Percentiles rank a stretch among this genome's conserved stretches.
Conservation (phyloP, 2,797 vertebrate species). For the Rhyacichthys aspro region DNA sequence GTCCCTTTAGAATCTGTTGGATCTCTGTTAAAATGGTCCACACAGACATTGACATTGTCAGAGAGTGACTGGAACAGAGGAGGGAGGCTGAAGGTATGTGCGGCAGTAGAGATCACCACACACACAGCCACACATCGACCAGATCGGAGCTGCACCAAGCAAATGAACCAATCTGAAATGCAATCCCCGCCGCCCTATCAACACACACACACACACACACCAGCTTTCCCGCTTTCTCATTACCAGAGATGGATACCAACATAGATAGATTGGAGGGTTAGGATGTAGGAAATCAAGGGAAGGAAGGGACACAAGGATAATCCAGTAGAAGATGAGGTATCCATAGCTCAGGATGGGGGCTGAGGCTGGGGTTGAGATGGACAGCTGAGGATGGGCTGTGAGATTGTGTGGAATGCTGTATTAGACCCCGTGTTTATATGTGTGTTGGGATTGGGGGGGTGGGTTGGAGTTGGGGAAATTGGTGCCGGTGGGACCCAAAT, state of each 20-base stretch:
- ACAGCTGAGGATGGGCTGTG: constrained; percentile 39
- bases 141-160: constrained; percentile 48
- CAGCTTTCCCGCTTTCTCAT: constrained; percentile 64
- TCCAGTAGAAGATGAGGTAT: constrained; percentile 4
- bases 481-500: constrained; percentile 76
- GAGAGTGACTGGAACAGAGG: constrained; percentile 55
- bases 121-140: constrained; percentile 36
- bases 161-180: constrained; percentile 73
- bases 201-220: constrained; percentile 44
- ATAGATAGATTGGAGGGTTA: constrained; percentile 18
- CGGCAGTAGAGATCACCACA: constrained; percentile 58
- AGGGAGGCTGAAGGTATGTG: constrained; percentile 47
- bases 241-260: constrained; percentile 64
- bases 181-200: constrained; percentile 63
- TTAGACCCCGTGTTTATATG: constrained; percentile 60
- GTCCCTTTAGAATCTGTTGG: constrained; percentile 35
- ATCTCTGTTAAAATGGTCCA: constrained; percentile 42
- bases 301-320: constrained; percentile 1
- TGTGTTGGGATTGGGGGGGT: too few relatives aligned
- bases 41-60: constrained; percentile 26
- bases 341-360: too few relatives aligned
- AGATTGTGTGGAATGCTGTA: constrained; percentile 70
- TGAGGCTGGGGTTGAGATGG: too few relatives aligned
- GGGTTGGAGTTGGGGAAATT: constrained; percentile 63
- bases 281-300: constrained; percentile 1